Evolutionary conservation across 2,888 invertebrate genomes (phyloP), one percentile per base, ranked within the genome.

Genomic region (Lithophane ornitopus): DNA sequence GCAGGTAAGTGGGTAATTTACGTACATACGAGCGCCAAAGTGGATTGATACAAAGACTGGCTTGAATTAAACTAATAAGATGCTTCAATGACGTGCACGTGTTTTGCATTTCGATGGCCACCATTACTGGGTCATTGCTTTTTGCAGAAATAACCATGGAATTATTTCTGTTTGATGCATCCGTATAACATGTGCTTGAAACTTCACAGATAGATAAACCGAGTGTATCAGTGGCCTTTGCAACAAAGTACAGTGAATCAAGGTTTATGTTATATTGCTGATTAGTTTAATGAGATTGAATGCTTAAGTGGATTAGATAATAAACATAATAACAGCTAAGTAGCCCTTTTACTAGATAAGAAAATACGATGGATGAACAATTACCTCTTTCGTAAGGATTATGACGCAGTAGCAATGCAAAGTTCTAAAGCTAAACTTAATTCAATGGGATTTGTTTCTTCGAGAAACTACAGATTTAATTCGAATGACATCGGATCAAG

Each of bases 101-200:
- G 90, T 81, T 87, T 86, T 88, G 89, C 87, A 78, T 91, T 87
- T 81, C 82, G 86, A 90, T 90, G 83, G 76, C 85, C 81, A 85
- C 81, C 85, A 89, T 91, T 89, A 90, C 85, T 92, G 84, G 92
- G 90, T 93, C 91, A 92, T 88, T 90, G 89, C 86, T 86, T 88
- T 81, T 87, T 87, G 84, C 85, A 83, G 83, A 87, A 90, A 89
- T 89, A 90, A 88, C 87, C 80, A 80, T 84, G 84, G 80, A 87
- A 88, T 89, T 92, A 92, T 91, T 91, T 91, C 89, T 91, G 89
- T 89, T 90, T 82, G 88, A 84, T 91, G 88, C 89, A 90, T 86
- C 78, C 68, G 78, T 73, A 34, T 4, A 34, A 39, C 69, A 58
- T 44, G 70, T 52, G 58, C 59, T 77, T 62, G 52, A 65, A 76